A percentile compares a stretch with the other conserved stretches of the same genome.
Conservation (phyloP, 2,797 vertebrate genomes). For the Bufotes viridis region DNA sequence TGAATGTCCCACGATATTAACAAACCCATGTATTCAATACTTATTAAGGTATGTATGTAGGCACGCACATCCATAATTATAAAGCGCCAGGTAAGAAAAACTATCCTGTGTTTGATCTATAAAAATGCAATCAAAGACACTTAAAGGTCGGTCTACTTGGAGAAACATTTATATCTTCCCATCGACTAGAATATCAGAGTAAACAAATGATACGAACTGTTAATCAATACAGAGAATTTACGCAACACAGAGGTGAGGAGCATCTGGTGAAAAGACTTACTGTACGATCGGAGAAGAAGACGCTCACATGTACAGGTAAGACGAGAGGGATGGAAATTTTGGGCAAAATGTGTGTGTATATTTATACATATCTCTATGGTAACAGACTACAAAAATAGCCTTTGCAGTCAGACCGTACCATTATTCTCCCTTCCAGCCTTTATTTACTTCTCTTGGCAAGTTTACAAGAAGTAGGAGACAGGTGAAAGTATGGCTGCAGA, state of each 20-base stretch:
- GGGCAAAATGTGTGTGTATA: not conserved
- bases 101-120: slow-evolving; percentile 25
- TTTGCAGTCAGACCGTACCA: not conserved
- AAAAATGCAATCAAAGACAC: slow-evolving; percentile 37
- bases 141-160: slow-evolving; percentile 26
- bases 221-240: slow-evolving; percentile 26
- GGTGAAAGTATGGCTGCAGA: too few species aligned
- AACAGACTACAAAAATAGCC: not conserved
- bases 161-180: slow-evolving; percentile 47
- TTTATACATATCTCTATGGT: not conserved
- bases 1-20: slow-evolving; percentile 48
- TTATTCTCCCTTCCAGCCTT: not conserved
- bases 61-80: slow-evolving; percentile 16
- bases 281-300: not conserved
- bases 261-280: not conserved
- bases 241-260: not conserved
- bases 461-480: too few species aligned
- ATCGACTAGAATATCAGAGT: slow-evolving; percentile 40
- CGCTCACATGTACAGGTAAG: too few species aligned
- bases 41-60: slow-evolving; percentile 38
- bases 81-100: not conserved
- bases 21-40: slow-evolving; percentile 47
- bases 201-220: slow-evolving; percentile 23
- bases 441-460: too few species aligned
- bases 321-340: too few species aligned